Conservation (phyloP, 2,888 invertebrate genomes). For the Aethes cnicana region DNA sequence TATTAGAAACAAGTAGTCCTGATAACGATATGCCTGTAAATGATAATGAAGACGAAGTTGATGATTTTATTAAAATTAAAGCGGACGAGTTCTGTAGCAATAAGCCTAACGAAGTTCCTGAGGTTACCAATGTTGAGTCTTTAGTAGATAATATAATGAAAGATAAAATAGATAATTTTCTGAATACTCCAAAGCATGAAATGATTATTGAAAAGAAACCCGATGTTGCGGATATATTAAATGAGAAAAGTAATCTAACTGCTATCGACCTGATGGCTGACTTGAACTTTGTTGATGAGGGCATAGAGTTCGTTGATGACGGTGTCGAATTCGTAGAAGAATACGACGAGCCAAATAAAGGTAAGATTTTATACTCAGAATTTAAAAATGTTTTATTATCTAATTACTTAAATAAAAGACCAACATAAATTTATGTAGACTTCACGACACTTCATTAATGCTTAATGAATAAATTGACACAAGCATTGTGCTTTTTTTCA, state of each 20-base stretch:
- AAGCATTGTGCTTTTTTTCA: background rate
- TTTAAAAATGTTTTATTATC: background rate
- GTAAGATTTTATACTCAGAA: background rate
- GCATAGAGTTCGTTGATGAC: constrained; percentile 56
- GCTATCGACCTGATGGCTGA: constrained; percentile 26
- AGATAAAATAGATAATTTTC: constrained; percentile 23
- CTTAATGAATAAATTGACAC: background rate
- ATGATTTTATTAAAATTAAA: constrained; percentile 32
- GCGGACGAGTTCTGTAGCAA: constrained; percentile 23
- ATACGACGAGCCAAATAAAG: constrained; percentile 34
- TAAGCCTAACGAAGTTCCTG: background rate
- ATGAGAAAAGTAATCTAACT: background rate
- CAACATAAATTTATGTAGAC: no score
- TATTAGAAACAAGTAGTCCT: background rate
- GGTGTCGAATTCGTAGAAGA: constrained; percentile 41
- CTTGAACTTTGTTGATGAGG: constrained; percentile 43
- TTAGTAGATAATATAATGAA: constrained; percentile 39
- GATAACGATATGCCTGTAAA: background rate
- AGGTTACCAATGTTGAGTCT: background rate
- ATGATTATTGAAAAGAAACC: constrained; percentile 11
- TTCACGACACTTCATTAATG: no score
- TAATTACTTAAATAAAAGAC: no score
- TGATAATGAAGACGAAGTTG: constrained; percentile 5
- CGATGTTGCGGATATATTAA: background rate
- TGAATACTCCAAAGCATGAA: constrained; percentile 14